phyloP scores from a whole-genome alignment of 2,113 vertebrate genomes.

The Labrus mixtus region DNA sequence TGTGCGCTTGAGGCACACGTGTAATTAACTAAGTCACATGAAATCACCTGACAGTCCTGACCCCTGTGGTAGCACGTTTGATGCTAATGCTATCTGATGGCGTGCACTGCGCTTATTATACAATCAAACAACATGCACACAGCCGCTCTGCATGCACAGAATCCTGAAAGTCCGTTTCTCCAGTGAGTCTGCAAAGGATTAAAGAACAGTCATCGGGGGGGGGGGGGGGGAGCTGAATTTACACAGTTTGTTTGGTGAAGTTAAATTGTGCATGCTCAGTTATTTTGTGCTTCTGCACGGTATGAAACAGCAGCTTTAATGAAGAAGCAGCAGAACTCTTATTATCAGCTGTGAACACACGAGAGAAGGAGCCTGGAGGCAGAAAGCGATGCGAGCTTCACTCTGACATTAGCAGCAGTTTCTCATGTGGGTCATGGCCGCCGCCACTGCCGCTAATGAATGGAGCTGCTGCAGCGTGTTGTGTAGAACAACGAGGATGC shows the following conservation, averaged over 20 bases:
- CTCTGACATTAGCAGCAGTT: slow-evolving; percentile 44
- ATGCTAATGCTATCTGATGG: slow-evolving; percentile 56
- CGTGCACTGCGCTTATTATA: slow-evolving; percentile 54
- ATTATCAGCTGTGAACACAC: slow-evolving; percentile 10
- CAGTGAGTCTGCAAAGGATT: background rate
- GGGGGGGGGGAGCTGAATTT: background rate
- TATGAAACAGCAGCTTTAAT: slow-evolving; percentile 25
- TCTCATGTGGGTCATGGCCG: slow-evolving; percentile 53
- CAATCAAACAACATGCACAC: slow-evolving; percentile 14
- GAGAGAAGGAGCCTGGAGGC: slow-evolving; percentile 23
- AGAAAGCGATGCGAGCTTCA: slow-evolving; percentile 10
- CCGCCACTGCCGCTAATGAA: slow-evolving; percentile 31
- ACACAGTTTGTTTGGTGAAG: slow-evolving; percentile 24
- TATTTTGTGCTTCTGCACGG: slow-evolving; percentile 14
- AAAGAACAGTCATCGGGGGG: background rate
- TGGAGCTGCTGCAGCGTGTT: slow-evolving; percentile 38
- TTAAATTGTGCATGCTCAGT: slow-evolving; percentile 34
- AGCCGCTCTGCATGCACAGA: slow-evolving; percentile 7
- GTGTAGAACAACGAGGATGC: slow-evolving; percentile 17
- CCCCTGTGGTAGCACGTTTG: slow-evolving; percentile 47
- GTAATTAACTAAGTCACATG: slow-evolving; percentile 67
- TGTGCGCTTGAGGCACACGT: slow-evolving; percentile 41
- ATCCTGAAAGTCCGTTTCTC: slow-evolving; percentile 6
- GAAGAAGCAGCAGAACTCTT: slow-evolving; percentile 27
- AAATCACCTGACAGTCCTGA: slow-evolving; percentile 59